Base-by-base conservation (phyloP, 2,797 vertebrate species). In the Otus scops region DNA sequence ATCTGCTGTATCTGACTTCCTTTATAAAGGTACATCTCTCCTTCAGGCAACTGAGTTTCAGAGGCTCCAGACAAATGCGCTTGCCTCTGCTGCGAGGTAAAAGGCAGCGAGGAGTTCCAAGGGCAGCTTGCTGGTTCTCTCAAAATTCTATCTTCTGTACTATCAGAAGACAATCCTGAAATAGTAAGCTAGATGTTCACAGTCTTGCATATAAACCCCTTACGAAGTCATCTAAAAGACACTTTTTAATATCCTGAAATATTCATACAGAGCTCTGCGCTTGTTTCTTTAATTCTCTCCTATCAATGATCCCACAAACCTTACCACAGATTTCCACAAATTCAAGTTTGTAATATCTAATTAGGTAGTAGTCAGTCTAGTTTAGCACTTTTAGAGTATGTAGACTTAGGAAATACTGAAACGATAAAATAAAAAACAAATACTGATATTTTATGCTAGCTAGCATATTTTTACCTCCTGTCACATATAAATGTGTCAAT, bases 1-100 rank as follows among this genome's bases (percentile, higher is more conserved):
- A 98, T 97, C 39, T 97, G 85, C 93, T 98, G 98, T 82, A 97
- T 94, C 77, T 95, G 96, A 71, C 84, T 95, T 67, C 93, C 67
- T 59, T 63, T 48, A 67, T 34, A 67, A 30, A 50, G 30, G 38
- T 27, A 51, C 20, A 8, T 17, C 27, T 91, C 85, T 88, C 81
- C 70, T 54, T 86, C 56, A 47, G 80, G 54, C 20, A 89, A 51
- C 9, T 14, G 43, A 43, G 73, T 77, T 53, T 74, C 80, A 93
- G 39, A 54, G 13, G 13, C n/a, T 63, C 69, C 68, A 51, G 56
- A 75, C 36, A 91, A 63, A 41, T 81, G 67, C 41, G 81, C 82
- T 43, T 89, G 94, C 30, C 54, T 93, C 47, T 86, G 74, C 68
- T 41, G 71, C 78, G 38, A 36, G 6, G 61, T 27, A n/a, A 10